Base-by-base conservation (phyloP, 2,888 invertebrate species). In the Netelia fuscicornis region DNA sequence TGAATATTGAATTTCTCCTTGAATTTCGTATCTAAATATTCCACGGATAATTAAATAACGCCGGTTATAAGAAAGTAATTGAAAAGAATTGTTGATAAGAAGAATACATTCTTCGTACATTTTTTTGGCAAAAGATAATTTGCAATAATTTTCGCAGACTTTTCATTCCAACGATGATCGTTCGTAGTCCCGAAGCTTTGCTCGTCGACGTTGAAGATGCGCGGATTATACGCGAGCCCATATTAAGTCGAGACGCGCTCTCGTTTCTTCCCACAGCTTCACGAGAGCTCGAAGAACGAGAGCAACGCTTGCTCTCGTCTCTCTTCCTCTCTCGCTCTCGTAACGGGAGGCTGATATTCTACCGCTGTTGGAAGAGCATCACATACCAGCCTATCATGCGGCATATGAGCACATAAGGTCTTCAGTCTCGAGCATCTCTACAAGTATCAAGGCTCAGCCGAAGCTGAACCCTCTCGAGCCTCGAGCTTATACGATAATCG, bases 381-480 rank as follows among this genome's bases (percentile, higher is more conserved):
- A 42, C 37, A 52, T 52, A 64, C 64, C 23, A n/a, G 37, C 30
- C 13, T 64, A 64, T 64, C 37, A 37, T 64, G 64, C 30, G 37
- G 13, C 37, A 64, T 17, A n/a, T 13, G 64, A 30, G 64, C 30
- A 64, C 56, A 37, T 10, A 58, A 30, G 71, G 58, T 72, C 58
- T 72, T 42, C 58, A 67, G 65, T 67, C 54, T 52, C 42, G 71
- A 23, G 54, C 25, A 67, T 64, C 64, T 77, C 58, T 64, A 56
- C 68, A 67, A 65, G 71, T 60, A 62, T 48, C 64, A 44, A 71
- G 44, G 71, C 84, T 65, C 72, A 44, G 44, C 68, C 78, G 62
- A 70, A 74, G 77, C 78, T 85, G 72, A 84, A 81, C 71, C 76
- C 76, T 52, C 74, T 68, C 62, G 74, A 78, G 78, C 70, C 81